These are phyloP conservation scores for Ciconia stormi DNA, from an alignment of 2,113 vertebrate species.

Conservation along the genomic window DNA sequence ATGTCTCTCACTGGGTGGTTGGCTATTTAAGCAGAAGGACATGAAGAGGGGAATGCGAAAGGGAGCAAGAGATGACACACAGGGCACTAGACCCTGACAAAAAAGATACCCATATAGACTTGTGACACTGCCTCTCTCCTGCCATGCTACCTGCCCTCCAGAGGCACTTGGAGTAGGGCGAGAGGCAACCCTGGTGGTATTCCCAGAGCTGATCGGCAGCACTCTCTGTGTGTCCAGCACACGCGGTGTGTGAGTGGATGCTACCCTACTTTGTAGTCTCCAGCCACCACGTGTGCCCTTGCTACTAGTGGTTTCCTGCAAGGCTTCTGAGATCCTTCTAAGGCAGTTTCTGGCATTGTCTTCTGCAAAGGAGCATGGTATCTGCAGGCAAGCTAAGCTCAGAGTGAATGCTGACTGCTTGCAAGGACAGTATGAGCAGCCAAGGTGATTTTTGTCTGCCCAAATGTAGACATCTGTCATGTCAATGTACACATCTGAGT, in stretches of 20 bases:
- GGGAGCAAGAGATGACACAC: not conserved
- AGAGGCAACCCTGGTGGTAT: not conserved
- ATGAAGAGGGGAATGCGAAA: not conserved
- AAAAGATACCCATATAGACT: not conserved
- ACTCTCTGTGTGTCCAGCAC: not conserved
- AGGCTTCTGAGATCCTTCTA: not conserved
- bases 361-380: not conserved
- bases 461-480: not conserved
- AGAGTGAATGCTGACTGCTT: not conserved
- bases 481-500: not conserved
- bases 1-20: accelerated
- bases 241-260: accelerated
- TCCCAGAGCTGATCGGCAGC: not conserved
- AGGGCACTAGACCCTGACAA: not conserved
- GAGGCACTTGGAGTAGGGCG: accelerated
- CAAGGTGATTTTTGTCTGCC: not conserved
- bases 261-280: not conserved
- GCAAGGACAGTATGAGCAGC: not conserved
- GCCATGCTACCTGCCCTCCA: not conserved
- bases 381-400: not conserved
- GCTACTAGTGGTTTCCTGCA: not conserved
- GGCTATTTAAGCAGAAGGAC: not conserved
- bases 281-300: not conserved
- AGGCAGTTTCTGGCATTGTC: not conserved
- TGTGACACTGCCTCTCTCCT: not conserved